These are phyloP conservation scores for Amblyteles armatorius DNA, from an alignment of 2,888 invertebrate species.

Conservation along the genomic window DNA sequence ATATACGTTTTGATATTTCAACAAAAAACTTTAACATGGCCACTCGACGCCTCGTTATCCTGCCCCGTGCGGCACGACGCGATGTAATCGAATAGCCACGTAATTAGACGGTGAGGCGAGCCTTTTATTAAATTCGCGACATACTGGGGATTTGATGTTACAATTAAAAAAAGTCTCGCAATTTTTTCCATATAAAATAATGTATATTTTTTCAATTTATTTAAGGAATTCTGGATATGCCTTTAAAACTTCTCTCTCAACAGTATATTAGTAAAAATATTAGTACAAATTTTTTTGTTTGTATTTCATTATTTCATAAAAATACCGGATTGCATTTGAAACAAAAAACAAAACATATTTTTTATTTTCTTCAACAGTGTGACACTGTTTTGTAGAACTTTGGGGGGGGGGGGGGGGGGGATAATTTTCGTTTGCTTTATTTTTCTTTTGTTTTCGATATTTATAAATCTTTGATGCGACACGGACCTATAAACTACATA, in stretches of 20 bases:
- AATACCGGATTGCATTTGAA: conserved; percentile 40
- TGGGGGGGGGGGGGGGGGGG: background rate
- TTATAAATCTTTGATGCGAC: conserved; percentile 66
- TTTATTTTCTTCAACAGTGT: conserved; percentile 14
- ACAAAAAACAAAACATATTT: conserved; percentile 4
- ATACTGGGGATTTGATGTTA: background rate
- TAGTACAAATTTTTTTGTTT: background rate
- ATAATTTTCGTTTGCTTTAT: conserved; percentile 32
- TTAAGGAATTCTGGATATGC: conserved; percentile 10
- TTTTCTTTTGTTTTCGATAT: conserved; percentile 32
- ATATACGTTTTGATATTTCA: background rate
- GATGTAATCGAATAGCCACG: conserved; percentile 8
- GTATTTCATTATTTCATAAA: conserved; percentile 46
- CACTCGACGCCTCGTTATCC: background rate
- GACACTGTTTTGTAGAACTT: background rate
- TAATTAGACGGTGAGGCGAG: background rate
- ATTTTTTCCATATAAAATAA: background rate
- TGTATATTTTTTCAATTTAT: conserved; percentile 16
- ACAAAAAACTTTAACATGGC: background rate
- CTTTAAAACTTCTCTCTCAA: background rate
- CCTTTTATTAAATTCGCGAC: background rate
- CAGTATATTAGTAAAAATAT: background rate
- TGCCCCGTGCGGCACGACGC: background rate
- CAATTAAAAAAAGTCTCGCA: background rate
- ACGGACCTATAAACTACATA: conserved; percentile 67